These are phyloP conservation scores for Rhynchophorus ferrugineus DNA, from an alignment of 1,140 invertebrate genomes.

Conservation along the genomic window DNA sequence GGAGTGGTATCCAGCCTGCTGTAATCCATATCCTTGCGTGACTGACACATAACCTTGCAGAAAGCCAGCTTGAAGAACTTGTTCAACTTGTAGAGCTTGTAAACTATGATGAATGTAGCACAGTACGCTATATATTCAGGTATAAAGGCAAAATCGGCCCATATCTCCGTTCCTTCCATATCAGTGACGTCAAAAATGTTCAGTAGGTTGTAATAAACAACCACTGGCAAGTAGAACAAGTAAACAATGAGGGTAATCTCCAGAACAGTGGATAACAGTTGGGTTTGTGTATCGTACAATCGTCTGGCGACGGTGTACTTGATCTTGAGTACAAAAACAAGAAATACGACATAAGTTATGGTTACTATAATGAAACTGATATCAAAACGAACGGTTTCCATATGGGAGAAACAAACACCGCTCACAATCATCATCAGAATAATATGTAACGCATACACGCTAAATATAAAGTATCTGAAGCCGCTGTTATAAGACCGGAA, in stretches of 20 bases:
- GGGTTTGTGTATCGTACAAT: neutral
- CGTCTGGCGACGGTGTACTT: neutral
- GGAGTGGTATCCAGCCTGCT: slow-evolving; percentile 6
- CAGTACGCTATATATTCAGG: slow-evolving; percentile 17
- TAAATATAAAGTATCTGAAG: slow-evolving; percentile 8
- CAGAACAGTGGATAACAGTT: neutral
- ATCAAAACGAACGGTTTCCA: neutral
- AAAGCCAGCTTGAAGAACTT: slow-evolving; percentile 16
- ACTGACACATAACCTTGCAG: slow-evolving; percentile 10
- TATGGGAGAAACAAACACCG: slow-evolving; percentile 3
- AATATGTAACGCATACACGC: slow-evolving; percentile 2
- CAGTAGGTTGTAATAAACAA: slow-evolving; percentile 16
- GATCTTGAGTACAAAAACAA: neutral
- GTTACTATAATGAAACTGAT: slow-evolving; percentile 2
- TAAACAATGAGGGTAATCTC: neutral
- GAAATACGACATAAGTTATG: neutral
- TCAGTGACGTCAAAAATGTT: slow-evolving; percentile 2
- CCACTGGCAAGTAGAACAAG: slow-evolving; percentile 14
- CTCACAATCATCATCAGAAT: slow-evolving; percentile 6
- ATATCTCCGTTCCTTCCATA: slow-evolving; percentile 4
- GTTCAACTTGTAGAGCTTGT: slow-evolving; percentile 14
- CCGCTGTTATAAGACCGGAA: slow-evolving; percentile 11
- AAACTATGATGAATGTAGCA: slow-evolving; percentile 1
- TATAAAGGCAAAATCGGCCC: slow-evolving; percentile 9
- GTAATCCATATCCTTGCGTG: slow-evolving; percentile 3